A percentile compares a stretch with the other conserved stretches of the same genome.
phyloP scores from a whole-genome alignment of 2,888 invertebrate genomes.

The Rosalia funebris region DNA sequence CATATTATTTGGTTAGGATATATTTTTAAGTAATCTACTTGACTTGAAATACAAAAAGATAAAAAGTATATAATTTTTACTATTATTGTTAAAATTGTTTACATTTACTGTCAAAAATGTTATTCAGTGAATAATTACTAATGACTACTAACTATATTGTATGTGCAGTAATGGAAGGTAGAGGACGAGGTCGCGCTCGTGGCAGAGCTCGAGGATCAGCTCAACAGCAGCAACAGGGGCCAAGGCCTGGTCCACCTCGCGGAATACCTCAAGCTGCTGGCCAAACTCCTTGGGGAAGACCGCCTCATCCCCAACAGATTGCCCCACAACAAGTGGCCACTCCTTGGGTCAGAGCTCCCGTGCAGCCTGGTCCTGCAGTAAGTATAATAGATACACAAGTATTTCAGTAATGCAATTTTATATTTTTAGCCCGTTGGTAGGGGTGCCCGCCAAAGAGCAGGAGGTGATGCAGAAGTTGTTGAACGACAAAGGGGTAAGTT shows the following conservation, averaged over 20 bases:
- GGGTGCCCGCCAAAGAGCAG: conserved; percentile 30
- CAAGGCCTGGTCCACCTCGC: conserved; percentile 42
- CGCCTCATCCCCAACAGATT: conserved; percentile 36
- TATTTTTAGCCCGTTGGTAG: conserved; percentile 35
- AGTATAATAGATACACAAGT: conserved; percentile 20
- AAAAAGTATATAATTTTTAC: too few species aligned
- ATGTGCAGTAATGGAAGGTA: conserved; percentile 38
- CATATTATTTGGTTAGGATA: too few species aligned
- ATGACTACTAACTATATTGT: too few species aligned
- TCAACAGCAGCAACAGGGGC: conserved; percentile 24
- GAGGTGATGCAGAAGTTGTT: conserved; percentile 24
- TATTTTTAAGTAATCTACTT: too few species aligned
- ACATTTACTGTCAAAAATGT: too few species aligned
- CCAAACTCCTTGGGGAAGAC: conserved; percentile 47
- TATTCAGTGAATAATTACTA: too few species aligned
- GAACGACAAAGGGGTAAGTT: conserved; percentile 22
- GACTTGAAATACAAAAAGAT: too few species aligned
- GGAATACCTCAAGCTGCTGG: conserved; percentile 31
- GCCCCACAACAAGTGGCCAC: conserved; percentile 35
- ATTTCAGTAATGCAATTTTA: background rate
- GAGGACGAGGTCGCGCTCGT: conserved; percentile 61
- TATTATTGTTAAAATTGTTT: too few species aligned
- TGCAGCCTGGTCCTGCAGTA: conserved; percentile 35
- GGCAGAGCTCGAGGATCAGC: conserved; percentile 53
- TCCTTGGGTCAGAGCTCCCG: conserved; percentile 37